These are phyloP conservation scores for Diploscapter pachys DNA, from an alignment of 1,140 invertebrate species.

Conservation along the genomic window DNA sequence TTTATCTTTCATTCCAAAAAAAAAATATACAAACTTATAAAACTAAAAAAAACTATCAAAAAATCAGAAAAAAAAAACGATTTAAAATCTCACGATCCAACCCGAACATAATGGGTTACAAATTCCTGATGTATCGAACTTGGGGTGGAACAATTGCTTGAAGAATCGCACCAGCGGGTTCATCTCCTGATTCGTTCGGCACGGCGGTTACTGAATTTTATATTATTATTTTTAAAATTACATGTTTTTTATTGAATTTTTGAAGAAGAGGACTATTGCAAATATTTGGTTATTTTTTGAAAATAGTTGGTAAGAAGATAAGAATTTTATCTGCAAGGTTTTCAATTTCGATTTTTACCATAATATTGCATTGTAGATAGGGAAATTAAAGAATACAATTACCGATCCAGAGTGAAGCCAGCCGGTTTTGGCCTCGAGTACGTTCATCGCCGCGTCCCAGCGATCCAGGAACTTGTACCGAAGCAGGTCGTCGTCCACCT, in stretches of 20 bases:
- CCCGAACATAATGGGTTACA: constrained; percentile 96
- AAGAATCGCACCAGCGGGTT: constrained; percentile 67
- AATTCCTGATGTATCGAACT: constrained; percentile 70
- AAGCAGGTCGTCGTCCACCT: constrained; percentile 69
- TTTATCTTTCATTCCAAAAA: too few relatives aligned
- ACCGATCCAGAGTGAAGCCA: constrained; percentile 80
- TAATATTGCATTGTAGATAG: constrained; percentile 88
- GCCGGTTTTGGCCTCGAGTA: constrained; percentile 90
- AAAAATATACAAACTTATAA: too few relatives aligned
- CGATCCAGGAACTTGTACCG: constrained; percentile 91
- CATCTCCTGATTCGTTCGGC: constrained; percentile 10
- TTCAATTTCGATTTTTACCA: constrained; percentile 93
- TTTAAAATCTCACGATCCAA: too few relatives aligned
- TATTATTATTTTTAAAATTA: constrained; percentile 11
- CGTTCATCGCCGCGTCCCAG: constrained; percentile 92
- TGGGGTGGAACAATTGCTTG: constrained; percentile 72
- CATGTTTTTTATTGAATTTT: constrained; percentile 5
- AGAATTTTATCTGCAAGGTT: too few relatives aligned
- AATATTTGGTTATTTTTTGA: neutral
- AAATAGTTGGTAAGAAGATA: too few relatives aligned
- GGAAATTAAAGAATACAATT: too few relatives aligned
- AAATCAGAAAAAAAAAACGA: too few relatives aligned
- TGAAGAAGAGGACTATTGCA: constrained; percentile 3
- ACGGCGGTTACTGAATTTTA: constrained; percentile 6
- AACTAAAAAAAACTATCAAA: too few relatives aligned